A percentile compares a stretch with the other conserved stretches of the same genome.
Conservation (phyloP, 2,888 invertebrate species). For the Halictus quadricinctus region DNA sequence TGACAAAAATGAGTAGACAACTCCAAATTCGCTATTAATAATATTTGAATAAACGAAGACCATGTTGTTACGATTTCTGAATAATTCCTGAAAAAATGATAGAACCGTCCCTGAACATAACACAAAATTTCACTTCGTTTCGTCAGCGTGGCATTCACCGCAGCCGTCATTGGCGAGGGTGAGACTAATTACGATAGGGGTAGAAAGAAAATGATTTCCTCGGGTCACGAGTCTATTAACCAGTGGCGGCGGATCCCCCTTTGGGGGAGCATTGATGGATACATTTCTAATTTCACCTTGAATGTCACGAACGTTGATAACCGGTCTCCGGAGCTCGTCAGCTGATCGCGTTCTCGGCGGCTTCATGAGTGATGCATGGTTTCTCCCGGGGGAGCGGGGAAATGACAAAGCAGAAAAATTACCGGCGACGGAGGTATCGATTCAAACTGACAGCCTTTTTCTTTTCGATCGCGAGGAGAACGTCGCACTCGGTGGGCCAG, state of each 20-base stretch:
- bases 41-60: background rate
- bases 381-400: background rate
- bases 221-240: slow-evolving; percentile 35
- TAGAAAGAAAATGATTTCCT: slow-evolving; percentile 39
- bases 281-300: slow-evolving; percentile 34
- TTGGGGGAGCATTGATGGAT: slow-evolving; percentile 5
- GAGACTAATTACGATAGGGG: slow-evolving; percentile 41
- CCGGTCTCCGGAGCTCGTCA: slow-evolving; percentile 9
- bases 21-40: background rate
- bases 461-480: background rate
- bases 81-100: background rate
- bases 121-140: slow-evolving; percentile 5
- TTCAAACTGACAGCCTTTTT: background rate
- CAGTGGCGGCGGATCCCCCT: background rate
- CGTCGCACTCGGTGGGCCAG: background rate
- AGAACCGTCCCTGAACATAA: background rate
- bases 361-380: background rate
- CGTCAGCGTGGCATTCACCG: slow-evolving; percentile 13
- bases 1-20: background rate
- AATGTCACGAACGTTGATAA: slow-evolving; percentile 29
- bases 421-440: background rate
- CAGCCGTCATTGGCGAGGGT: background rate
- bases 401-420: slow-evolving; percentile 4
- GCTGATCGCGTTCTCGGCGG: slow-evolving; percentile 12
- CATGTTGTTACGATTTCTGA: background rate